Percentiles rank a stretch among this genome's conserved stretches.
Conservation (phyloP, 23 tunicate genomes). For the Ciona savignyi region DNA sequence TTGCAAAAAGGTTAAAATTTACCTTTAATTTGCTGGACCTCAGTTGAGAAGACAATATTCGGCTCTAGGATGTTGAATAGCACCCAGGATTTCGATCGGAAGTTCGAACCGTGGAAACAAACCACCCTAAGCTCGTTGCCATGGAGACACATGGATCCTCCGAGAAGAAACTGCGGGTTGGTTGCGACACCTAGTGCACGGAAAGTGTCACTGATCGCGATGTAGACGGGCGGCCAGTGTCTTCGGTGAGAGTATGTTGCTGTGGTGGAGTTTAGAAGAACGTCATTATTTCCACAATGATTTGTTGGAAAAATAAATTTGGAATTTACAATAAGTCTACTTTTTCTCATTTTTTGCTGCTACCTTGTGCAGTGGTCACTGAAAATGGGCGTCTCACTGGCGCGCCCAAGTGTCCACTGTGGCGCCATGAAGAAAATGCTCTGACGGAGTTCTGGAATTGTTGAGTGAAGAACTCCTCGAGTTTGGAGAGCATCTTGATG, state of each 20-base stretch:
- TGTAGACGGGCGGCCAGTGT: conserved; percentile 93
- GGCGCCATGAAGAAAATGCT: conserved; percentile 48
- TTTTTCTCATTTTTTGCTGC: background rate
- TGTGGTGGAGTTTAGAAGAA: background rate
- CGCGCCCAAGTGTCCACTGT: conserved; percentile 3
- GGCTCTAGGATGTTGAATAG: conserved; percentile 85
- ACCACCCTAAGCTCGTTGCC: conserved; percentile 83
- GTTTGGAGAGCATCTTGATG: conserved; percentile 80
- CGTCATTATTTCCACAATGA: no score
- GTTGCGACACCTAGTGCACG: conserved; percentile 20
- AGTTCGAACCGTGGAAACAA: conserved; percentile 95
- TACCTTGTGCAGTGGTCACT: conserved; percentile 16
- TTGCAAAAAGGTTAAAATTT: background rate
- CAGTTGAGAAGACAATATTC: conserved; percentile 80
- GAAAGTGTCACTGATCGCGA: conserved; percentile 19
- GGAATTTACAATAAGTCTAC: no score
- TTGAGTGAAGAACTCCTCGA: conserved; percentile 75
- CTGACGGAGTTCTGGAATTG: conserved; percentile 74
- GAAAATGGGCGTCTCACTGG: conserved; percentile 10
- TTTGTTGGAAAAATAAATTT: no score
- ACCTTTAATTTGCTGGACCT: conserved; percentile 93
- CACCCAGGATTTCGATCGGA: conserved; percentile 68
- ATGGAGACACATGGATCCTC: conserved; percentile 82
- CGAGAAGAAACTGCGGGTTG: conserved; percentile 48
- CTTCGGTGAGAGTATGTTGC: conserved; percentile 57